These are phyloP conservation scores for Strix uralensis DNA, from an alignment of 2,113 vertebrate species.

Conservation along the genomic window DNA sequence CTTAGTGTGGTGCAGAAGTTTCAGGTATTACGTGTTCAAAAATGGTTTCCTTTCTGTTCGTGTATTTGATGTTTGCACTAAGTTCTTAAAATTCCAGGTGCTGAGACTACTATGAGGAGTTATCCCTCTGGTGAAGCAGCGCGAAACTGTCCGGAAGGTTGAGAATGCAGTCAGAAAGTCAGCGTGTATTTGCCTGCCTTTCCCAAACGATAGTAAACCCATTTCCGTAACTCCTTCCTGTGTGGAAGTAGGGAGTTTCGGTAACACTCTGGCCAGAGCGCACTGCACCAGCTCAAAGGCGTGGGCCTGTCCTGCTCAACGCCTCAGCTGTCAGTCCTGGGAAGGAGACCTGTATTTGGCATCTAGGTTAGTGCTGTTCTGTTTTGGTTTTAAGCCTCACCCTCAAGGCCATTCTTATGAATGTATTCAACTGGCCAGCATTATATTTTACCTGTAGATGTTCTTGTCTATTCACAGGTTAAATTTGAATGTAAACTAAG, in stretches of 20 bases:
- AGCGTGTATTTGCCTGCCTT: neutral
- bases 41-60: neutral
- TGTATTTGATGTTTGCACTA: constrained; percentile 68
- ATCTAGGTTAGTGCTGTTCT: neutral
- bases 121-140: neutral
- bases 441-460: constrained; percentile 45
- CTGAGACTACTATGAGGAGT: neutral
- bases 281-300: neutral
- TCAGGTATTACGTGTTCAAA: neutral
- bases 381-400: constrained; percentile 9
- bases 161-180: neutral
- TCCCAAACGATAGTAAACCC: neutral
- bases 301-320: neutral
- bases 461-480: constrained; percentile 65
- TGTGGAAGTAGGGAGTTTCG: neutral
- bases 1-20: neutral
- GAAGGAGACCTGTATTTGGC: neutral
- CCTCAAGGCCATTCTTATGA: constrained; percentile 38
- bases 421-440: constrained; percentile 58
- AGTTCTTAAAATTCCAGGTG: constrained; percentile 54
- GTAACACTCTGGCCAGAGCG: rapidly evolving
- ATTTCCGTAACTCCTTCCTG: neutral
- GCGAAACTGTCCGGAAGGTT: neutral
- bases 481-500: constrained; percentile 80
- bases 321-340: neutral